Evolutionary conservation across 2,113 vertebrate genomes (phyloP).

Genomic region (Nettapus auritus): DNA sequence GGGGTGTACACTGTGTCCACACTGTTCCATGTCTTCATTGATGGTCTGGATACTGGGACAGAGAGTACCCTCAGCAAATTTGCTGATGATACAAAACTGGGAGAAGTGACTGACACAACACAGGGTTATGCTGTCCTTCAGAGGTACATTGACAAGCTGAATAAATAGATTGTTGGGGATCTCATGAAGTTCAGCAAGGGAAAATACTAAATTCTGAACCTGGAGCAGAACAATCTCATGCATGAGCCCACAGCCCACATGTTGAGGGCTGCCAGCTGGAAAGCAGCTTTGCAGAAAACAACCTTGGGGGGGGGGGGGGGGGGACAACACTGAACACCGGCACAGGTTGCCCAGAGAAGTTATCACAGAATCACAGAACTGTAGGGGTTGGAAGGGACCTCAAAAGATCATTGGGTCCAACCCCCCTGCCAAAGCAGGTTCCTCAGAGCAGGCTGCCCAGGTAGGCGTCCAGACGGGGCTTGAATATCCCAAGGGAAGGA

Average conservation of each 20-base stretch:
- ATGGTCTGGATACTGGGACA: neutral
- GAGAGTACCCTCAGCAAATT: neutral
- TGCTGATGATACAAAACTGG: neutral
- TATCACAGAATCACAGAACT: too few relatives aligned
- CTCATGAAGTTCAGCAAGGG: neutral
- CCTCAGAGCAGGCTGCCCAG: too few relatives aligned
- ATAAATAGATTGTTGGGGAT: neutral
- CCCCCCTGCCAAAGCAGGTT: too few relatives aligned
- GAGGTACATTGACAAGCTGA: neutral
- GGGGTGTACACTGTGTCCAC: accelerated
- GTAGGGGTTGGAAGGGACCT: too few relatives aligned
- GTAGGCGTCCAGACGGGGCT: too few relatives aligned
- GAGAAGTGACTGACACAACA: neutral
- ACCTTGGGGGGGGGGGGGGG: neutral
- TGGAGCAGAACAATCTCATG: neutral
- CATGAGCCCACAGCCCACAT: too few relatives aligned
- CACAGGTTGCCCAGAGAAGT: neutral
- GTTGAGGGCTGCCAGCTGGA: neutral
- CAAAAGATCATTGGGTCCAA: too few relatives aligned
- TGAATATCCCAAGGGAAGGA: too few relatives aligned
- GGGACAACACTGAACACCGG: neutral
- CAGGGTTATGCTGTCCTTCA: neutral
- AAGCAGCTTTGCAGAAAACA: neutral
- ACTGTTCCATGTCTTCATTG: neutral
- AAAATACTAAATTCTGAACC: neutral